phyloP scores from a whole-genome alignment of 2,113 vertebrate species.

The Cyanoliseus patagonus region DNA sequence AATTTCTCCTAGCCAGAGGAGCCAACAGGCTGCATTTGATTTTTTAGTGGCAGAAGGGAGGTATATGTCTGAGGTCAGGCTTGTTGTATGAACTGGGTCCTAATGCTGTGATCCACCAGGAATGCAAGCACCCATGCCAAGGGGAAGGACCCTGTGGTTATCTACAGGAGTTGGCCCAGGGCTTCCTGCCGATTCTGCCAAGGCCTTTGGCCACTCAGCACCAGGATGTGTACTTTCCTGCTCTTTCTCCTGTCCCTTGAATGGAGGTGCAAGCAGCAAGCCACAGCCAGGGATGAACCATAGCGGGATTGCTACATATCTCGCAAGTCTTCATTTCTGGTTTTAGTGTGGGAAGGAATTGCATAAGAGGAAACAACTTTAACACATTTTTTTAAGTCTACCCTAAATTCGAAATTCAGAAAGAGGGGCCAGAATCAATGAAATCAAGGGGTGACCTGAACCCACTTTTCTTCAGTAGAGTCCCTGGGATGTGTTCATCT shows the following conservation, averaged over 20 bases:
- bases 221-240: background rate
- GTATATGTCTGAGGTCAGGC: background rate
- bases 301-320: background rate
- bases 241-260: background rate
- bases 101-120: background rate
- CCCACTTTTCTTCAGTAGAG: background rate
- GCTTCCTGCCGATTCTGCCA: background rate
- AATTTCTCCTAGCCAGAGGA: background rate
- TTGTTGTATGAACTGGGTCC: background rate
- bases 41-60: background rate
- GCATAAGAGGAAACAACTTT: background rate
- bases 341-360: background rate
- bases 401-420: background rate
- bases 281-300: background rate
- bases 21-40: background rate
- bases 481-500: background rate
- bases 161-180: background rate
- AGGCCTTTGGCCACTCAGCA: background rate
- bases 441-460: background rate
- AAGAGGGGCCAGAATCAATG: background rate
- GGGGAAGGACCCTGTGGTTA: background rate
- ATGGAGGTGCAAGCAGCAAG: rapidly evolving
- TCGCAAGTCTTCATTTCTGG: background rate
- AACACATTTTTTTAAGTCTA: background rate
- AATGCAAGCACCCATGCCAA: background rate